A percentile compares a stretch with the other conserved stretches of the same genome.
These are phyloP conservation scores for Astur gentilis DNA, from an alignment of 2,113 vertebrate species.

Conservation along the genomic window DNA sequence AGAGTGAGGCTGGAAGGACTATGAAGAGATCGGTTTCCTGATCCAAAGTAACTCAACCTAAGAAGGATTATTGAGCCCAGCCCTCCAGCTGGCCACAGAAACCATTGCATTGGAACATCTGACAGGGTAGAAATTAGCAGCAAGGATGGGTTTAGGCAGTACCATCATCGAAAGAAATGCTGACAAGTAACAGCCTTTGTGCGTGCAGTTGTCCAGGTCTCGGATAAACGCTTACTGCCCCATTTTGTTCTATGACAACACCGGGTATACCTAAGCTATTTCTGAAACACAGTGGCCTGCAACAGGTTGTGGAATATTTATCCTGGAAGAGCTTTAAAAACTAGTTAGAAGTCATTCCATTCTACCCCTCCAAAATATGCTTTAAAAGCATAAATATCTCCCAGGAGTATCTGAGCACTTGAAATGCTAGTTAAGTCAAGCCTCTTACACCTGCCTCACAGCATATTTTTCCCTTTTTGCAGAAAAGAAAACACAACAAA, in stretches of 20 bases:
- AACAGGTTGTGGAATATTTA: not conserved
- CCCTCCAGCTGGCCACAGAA: not conserved
- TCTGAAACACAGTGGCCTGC: not conserved
- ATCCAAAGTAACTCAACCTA: not conserved
- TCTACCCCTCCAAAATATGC: not conserved
- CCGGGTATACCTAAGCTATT: not conserved
- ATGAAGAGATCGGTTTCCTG: not conserved
- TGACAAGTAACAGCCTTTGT: not conserved
- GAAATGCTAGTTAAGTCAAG: not conserved
- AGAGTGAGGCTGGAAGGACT: fast-evolving
- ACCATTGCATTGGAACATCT: not conserved
- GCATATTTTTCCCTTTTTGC: not conserved
- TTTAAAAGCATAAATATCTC: not conserved
- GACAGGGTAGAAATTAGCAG: not conserved
- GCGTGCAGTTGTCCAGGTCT: not conserved
- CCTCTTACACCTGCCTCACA: not conserved
- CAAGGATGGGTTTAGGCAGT: not conserved
- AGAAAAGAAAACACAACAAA: not conserved
- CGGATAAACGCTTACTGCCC: not conserved
- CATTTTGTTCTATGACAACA: not conserved
- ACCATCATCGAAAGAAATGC: not conserved
- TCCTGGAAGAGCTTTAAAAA: not conserved
- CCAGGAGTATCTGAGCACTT: not conserved
- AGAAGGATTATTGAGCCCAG: not conserved
- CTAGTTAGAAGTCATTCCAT: not conserved